Conservation (phyloP, 2,113 vertebrate genomes). For the Misgurnus anguillicaudatus region DNA sequence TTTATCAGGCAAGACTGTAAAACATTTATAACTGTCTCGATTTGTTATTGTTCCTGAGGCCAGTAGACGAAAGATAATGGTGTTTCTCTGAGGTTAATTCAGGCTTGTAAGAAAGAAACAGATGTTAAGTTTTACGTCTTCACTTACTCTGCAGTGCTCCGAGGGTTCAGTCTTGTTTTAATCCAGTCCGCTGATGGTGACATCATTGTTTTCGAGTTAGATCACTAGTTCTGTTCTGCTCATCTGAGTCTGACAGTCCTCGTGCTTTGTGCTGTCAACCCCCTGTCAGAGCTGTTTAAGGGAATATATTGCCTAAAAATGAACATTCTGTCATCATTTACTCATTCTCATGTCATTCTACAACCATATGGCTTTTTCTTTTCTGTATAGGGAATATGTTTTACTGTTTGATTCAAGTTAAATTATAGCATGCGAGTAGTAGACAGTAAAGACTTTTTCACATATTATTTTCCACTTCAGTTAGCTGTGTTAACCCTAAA, state of each 20-base stretch:
- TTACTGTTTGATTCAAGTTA: no score
- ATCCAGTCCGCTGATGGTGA: not conserved
- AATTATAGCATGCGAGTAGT: no score
- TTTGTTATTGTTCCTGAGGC: conserved; percentile 26
- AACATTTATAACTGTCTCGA: conserved; percentile 20
- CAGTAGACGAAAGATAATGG: not conserved
- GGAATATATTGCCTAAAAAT: no score
- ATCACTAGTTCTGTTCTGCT: not conserved
- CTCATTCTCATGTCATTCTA: not conserved
- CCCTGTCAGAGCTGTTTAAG: not conserved
- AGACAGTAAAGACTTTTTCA: no score
- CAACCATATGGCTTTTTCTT: no score
- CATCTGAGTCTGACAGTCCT: not conserved
- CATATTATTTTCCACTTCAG: no score
- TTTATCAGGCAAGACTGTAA: not conserved
- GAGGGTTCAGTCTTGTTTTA: conserved; percentile 5
- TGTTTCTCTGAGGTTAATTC: conserved; percentile 8
- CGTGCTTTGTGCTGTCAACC: not conserved
- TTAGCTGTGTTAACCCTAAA: no score
- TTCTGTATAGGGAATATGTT: no score
- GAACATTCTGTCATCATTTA: no score
- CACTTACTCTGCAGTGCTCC: conserved; percentile 8
- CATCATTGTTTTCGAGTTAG: conserved; percentile 22
- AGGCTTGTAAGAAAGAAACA: conserved; percentile 12
- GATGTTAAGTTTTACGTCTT: conserved; percentile 10